Conservation (phyloP, 2,888 invertebrate species). For the Elgonia sp. region DNA sequence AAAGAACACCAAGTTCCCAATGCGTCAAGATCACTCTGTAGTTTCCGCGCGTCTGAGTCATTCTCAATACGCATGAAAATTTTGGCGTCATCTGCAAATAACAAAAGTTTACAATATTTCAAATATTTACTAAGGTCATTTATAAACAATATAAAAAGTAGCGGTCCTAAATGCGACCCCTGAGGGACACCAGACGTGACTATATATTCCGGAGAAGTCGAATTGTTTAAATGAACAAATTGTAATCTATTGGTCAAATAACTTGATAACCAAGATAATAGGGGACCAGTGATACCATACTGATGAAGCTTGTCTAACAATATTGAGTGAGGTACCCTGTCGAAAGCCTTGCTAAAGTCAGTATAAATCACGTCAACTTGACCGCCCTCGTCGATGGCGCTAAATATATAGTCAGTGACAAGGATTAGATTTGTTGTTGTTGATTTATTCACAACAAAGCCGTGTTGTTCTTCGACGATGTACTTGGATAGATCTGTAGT, state of each 20-base stretch:
- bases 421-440: conserved; percentile 69
- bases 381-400: conserved; percentile 65
- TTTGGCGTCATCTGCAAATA: too few species aligned
- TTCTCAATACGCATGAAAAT: too few species aligned
- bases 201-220: not conserved
- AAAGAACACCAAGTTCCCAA: too few species aligned
- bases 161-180: conserved; percentile 19
- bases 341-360: conserved; percentile 78
- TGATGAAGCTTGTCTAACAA: conserved; percentile 69
- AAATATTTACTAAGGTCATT: too few species aligned
- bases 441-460: conserved; percentile 67
- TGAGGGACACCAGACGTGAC: conserved; percentile 17
- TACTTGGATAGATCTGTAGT: not conserved
- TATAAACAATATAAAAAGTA: conserved; percentile 18
- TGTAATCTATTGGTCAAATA: conserved; percentile 18
- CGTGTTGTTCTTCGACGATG: conserved; percentile 46
- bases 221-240: not conserved
- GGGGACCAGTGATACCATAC: conserved; percentile 40
- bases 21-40: too few species aligned
- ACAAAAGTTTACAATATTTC: too few species aligned
- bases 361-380: conserved; percentile 72
- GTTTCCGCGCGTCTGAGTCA: too few species aligned
- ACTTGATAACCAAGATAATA: conserved; percentile 8
- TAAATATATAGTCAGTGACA: conserved; percentile 70
- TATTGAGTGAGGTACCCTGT: too few species aligned